These are phyloP conservation scores for Drosophila busckii DNA, from an alignment of 1,140 invertebrate species.

Conservation along the genomic window DNA sequence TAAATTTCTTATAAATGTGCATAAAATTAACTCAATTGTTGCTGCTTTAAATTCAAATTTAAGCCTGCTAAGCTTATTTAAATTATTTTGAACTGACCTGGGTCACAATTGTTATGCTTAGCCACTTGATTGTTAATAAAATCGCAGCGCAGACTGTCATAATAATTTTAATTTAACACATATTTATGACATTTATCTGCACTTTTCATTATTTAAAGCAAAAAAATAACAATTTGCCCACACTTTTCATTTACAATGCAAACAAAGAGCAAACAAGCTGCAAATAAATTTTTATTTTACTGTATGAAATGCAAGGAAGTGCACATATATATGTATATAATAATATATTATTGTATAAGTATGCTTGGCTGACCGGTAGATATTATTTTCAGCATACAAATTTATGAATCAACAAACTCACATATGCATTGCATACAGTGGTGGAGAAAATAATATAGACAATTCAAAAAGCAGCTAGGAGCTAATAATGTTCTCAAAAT, in stretches of 20 bases:
- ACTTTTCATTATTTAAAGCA: conserved; percentile 30
- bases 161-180: conserved; percentile 44
- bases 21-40: no score
- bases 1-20: no score
- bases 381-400: conserved; percentile 16
- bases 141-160: conserved; percentile 23
- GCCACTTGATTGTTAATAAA: conserved; percentile 4
- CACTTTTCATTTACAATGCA: conserved; percentile 38
- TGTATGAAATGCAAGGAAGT: conserved; percentile 40
- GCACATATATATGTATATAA: no score
- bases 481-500: no score
- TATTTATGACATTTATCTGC: conserved; percentile 36
- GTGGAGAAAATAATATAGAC: not conserved
- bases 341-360: no score
- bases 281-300: conserved; percentile 43
- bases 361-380: conserved; percentile 11
- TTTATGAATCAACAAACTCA: conserved; percentile 15
- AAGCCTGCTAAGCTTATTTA: no score
- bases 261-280: conserved; percentile 5
- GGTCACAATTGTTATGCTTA: no score
- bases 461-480: no score
- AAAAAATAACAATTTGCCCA: conserved; percentile 5
- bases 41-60: no score
- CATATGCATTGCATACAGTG: conserved; percentile 8
- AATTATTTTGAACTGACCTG: no score